These are phyloP conservation scores for Leptobrachium ailaonicum DNA, from an alignment of 2,113 vertebrate species.

Conservation along the genomic window DNA sequence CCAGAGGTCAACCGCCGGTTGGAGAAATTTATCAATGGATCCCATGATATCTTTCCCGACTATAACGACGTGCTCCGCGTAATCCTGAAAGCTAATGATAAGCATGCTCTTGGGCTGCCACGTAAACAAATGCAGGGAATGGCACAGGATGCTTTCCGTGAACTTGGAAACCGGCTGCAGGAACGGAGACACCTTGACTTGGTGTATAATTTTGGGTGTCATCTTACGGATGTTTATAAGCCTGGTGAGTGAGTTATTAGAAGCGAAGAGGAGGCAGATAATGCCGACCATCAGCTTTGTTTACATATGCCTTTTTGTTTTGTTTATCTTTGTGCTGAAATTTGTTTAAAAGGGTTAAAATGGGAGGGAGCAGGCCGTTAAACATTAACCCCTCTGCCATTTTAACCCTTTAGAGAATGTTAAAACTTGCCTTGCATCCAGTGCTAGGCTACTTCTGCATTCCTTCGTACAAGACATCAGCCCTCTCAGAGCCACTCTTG, in stretches of 20 bases:
- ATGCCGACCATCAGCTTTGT: no score
- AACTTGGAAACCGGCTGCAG: conserved; percentile 79
- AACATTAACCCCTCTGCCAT: no score
- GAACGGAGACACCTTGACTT: conserved; percentile 83
- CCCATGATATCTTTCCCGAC: conserved; percentile 77
- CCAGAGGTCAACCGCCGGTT: conserved; percentile 87
- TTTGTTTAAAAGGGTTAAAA: no score
- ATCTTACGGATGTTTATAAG: conserved; percentile 81
- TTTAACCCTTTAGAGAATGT: no score
- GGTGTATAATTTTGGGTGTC: conserved; percentile 89
- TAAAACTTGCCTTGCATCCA: no score
- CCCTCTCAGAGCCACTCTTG: no score
- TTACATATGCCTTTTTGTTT: no score
- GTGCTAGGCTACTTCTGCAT: no score
- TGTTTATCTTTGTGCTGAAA: no score
- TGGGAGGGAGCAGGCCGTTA: no score
- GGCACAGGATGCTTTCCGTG: conserved; percentile 83
- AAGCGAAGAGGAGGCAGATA: no score
- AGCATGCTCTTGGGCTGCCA: conserved; percentile 71
- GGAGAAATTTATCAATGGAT: conserved; percentile 82
- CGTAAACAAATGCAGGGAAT: conserved; percentile 74
- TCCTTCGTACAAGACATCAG: no score
- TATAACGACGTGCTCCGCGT: conserved; percentile 79
- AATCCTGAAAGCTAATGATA: conserved; percentile 71
- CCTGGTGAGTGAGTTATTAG: conserved; percentile 61